Evolutionary conservation across 2,113 vertebrate genomes (phyloP).

Genomic region (Syngnathus scovelli): DNA sequence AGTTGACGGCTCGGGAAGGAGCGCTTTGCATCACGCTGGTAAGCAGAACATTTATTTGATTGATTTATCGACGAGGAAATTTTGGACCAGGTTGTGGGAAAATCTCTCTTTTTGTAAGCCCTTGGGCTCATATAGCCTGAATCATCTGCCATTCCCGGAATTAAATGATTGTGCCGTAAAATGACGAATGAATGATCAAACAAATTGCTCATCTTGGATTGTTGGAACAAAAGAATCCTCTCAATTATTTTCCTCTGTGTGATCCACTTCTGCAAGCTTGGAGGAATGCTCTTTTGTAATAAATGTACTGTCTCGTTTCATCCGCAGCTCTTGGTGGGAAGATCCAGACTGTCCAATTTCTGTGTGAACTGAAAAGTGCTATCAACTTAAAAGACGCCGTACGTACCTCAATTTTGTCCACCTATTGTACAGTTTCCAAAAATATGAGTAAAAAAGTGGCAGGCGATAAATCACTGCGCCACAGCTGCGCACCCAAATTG

Average conservation of each 20-base stretch:
- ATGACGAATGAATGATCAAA: conserved; percentile 1
- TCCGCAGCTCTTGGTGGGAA: conserved; percentile 77
- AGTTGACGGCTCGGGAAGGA: conserved; percentile 79
- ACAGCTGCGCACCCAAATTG: conserved; percentile 1
- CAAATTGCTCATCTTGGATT: conserved; percentile 2
- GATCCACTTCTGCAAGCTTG: background rate
- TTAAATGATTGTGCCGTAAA: conserved; percentile 2
- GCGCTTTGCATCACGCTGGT: conserved; percentile 92
- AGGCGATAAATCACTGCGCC: background rate
- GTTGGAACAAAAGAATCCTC: background rate
- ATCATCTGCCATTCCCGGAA: conserved; percentile 4
- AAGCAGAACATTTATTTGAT: conserved; percentile 27
- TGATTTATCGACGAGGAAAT: conserved; percentile 1
- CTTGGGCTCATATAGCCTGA: conserved; percentile 21
- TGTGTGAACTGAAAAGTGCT: conserved; percentile 84
- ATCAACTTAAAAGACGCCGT: conserved; percentile 85
- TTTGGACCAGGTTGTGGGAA: conserved; percentile 27
- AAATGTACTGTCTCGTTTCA: conserved; percentile 20
- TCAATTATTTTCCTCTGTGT: background rate
- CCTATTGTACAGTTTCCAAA: background rate
- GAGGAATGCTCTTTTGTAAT: background rate
- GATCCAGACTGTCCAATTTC: conserved; percentile 75
- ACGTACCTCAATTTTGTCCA: conserved; percentile 59
- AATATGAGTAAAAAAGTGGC: background rate
- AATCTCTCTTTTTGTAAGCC: conserved; percentile 16